phyloP scores from a whole-genome alignment of 2,888 invertebrate species.

The Cheilosia scutellata region DNA sequence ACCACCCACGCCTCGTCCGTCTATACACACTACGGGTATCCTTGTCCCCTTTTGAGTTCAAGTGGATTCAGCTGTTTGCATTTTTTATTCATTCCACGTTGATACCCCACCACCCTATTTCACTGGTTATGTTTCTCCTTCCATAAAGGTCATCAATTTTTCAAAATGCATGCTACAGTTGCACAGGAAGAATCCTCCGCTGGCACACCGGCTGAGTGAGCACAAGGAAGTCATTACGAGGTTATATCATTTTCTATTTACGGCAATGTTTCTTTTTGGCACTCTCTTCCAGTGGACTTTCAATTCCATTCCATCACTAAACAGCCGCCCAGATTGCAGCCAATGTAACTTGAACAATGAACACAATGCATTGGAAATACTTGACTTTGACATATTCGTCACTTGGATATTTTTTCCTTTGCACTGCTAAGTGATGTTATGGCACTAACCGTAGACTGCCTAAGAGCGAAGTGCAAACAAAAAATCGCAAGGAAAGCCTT shows the following conservation, averaged over 20 bases:
- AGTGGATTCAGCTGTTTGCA: conserved; percentile 27
- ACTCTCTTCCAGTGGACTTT: neutral
- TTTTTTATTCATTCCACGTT: conserved; percentile 7
- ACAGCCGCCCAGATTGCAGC: neutral
- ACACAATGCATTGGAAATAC: conserved; percentile 4
- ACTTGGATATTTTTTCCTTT: neutral
- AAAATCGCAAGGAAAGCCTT: neutral
- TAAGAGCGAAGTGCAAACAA: neutral
- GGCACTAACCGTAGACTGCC: neutral
- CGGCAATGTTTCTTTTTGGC: conserved; percentile 6
- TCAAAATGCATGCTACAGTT: conserved; percentile 8
- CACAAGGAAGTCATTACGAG: conserved; percentile 34
- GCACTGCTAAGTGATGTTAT: neutral
- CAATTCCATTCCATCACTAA: neutral
- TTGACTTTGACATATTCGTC: conserved; percentile 29
- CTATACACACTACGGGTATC: neutral
- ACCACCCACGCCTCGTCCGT: neutral
- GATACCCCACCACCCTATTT: neutral
- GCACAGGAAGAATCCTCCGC: conserved; percentile 2
- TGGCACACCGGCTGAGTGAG: conserved; percentile 3
- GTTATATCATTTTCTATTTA: conserved; percentile 29
- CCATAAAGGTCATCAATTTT: conserved; percentile 24
- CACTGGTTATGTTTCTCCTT: neutral
- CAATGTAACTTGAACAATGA: neutral
- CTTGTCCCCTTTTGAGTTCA: conserved; percentile 40